Percentiles rank a stretch among this genome's conserved stretches.
Conservation (phyloP, 2,888 invertebrate genomes). For the Lasioglossum villosulum region DNA sequence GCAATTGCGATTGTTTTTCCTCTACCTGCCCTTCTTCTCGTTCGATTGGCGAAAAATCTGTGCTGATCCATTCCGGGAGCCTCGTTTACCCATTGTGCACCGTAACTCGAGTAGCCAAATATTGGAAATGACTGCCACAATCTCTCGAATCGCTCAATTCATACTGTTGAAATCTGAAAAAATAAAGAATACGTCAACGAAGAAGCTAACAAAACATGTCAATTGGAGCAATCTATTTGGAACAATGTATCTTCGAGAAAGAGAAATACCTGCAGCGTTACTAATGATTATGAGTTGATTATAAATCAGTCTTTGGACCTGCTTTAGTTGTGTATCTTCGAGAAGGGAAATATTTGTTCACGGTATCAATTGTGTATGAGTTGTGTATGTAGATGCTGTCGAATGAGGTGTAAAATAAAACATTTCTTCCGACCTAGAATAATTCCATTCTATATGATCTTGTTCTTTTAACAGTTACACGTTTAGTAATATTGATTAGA, state of each 20-base stretch:
- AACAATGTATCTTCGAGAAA: background rate
- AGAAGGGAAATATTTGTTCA: background rate
- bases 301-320: background rate
- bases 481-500: no score
- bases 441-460: no score
- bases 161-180: background rate
- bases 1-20: conserved; percentile 65
- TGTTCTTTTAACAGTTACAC: no score
- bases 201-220: background rate
- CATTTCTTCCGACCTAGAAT: no score
- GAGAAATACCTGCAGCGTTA: background rate
- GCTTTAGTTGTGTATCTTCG: background rate
- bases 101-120: background rate
- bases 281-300: background rate
- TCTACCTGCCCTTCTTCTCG: conserved; percentile 44
- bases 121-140: background rate
- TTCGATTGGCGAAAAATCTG: conserved; percentile 30
- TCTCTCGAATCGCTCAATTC: background rate
- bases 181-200: background rate
- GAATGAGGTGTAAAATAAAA: background rate
- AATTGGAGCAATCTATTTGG: background rate
- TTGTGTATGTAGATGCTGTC: background rate
- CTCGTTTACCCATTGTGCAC: background rate
- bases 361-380: background rate
- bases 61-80: background rate